phyloP scores from a whole-genome alignment of 2,797 vertebrate genomes.

The Parauchenoglanis punctatus region DNA sequence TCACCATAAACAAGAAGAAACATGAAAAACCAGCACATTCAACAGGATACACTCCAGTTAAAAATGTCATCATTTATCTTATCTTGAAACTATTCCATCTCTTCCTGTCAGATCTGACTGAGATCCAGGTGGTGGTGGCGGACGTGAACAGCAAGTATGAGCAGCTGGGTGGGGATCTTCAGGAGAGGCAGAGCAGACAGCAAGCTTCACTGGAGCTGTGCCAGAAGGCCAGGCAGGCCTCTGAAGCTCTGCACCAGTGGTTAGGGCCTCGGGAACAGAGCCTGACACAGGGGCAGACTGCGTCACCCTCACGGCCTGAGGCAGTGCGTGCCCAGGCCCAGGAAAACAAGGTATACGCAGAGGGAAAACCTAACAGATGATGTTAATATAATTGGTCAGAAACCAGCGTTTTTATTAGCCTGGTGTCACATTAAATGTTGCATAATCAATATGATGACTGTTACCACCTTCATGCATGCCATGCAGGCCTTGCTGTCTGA shows the following conservation, averaged over 20 bases:
- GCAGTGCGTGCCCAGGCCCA: slow-evolving; percentile 86
- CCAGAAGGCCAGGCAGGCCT: slow-evolving; percentile 78
- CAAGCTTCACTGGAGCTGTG: slow-evolving; percentile 78
- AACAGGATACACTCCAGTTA: neutral
- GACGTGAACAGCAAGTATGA: slow-evolving; percentile 86
- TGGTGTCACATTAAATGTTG: slow-evolving; percentile 9
- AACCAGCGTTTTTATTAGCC: neutral
- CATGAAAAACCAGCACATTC: neutral
- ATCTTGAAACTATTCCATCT: neutral
- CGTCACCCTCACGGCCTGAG: slow-evolving; percentile 87
- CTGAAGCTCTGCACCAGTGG: slow-evolving; percentile 81
- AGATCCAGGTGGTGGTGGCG: slow-evolving; percentile 90
- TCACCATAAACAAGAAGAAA: slow-evolving; percentile 2
- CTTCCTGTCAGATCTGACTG: slow-evolving; percentile 85
- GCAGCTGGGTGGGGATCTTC: slow-evolving; percentile 78
- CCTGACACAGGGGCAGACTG: slow-evolving; percentile 74
- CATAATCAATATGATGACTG: slow-evolving; percentile 18
- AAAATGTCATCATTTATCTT: slow-evolving; percentile 15
- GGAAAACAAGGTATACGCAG: slow-evolving; percentile 88
- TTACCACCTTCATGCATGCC: slow-evolving; percentile 72
- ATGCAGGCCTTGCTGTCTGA: slow-evolving; percentile 88
- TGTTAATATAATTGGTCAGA: slow-evolving; percentile 22
- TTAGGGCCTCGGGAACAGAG: slow-evolving; percentile 83
- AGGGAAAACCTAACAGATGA: neutral
- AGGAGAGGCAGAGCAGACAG: slow-evolving; percentile 76